Percentiles rank a stretch among this genome's conserved stretches.
Evolutionary conservation across 2,797 vertebrate genomes (phyloP).

Genomic region (Manis crassicaudata): DNA sequence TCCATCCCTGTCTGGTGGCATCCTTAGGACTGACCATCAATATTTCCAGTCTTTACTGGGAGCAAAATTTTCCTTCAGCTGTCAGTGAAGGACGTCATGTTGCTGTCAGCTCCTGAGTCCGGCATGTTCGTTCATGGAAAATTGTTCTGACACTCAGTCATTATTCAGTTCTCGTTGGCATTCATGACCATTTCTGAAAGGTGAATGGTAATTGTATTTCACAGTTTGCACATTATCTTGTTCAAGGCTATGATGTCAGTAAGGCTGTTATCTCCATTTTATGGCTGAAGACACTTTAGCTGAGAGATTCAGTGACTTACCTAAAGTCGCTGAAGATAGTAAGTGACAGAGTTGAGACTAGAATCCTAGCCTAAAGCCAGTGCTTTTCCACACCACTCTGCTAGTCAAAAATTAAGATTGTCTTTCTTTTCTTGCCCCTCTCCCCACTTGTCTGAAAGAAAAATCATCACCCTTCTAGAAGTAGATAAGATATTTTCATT

Average conservation of each 20-base stretch:
- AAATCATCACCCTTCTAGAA: not conserved
- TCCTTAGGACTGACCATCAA: not conserved
- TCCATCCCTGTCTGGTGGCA: not conserved
- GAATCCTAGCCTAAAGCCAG: not conserved
- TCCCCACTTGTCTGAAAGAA: not conserved
- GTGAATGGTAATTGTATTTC: not conserved
- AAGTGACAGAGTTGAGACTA: not conserved
- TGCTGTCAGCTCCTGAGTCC: not conserved
- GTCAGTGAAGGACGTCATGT: not conserved
- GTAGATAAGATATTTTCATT: not conserved
- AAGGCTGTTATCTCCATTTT: conserved; percentile 20
- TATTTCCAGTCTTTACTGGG: not conserved
- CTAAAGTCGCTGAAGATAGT: not conserved
- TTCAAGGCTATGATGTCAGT: not conserved
- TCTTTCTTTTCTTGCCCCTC: not conserved
- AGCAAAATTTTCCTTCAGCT: not conserved
- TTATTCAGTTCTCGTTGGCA: not conserved
- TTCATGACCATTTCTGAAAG: not conserved
- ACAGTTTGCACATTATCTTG: not conserved
- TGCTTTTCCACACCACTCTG: not conserved
- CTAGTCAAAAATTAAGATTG: not conserved
- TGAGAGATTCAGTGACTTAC: not conserved
- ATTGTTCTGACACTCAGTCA: not conserved
- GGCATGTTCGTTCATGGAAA: not conserved
- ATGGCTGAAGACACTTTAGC: not conserved